Base-by-base conservation (phyloP, 1,140 invertebrate species). In the Heliothis virescens region DNA sequence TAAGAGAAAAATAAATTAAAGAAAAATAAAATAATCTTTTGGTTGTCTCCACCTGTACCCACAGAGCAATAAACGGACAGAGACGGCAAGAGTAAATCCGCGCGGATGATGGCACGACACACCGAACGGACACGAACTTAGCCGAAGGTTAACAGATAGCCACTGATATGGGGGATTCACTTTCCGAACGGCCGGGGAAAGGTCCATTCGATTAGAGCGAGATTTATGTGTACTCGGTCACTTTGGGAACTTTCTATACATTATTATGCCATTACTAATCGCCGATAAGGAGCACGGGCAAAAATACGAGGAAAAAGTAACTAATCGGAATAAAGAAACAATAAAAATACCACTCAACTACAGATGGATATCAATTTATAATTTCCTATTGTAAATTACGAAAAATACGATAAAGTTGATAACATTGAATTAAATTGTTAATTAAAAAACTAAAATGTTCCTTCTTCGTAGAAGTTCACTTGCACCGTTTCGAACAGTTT, bases 81-180 rank as follows among this genome's bases (percentile, higher is more conserved):
- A 62, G 41, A 75, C 5, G 57, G 41, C 67, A 74, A 41, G 16
- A 57, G 55, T 74, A 74, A 74, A 74, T 74, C 72, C 60, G 59
- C 47, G 9, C 41, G 57, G 72, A 75, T 60, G 72, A 50, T 60
- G 57, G 72, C 72, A 75, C 57, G 13, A 59, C 55, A 21, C 11
- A 48, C 47, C 72, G 72, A 74, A 11, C 72, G 34, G 29, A 57
- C 72, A 74, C 72, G 72, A 75, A 60, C 18, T 18, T 13, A 50
- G 41, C 72, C 72, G 72, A 60, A 75, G 57, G 55, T 75, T 75
- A 73, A 60, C 72, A 75, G 55, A 75, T 75, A 75, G 72, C 55
- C 16, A 59, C 72, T 57, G 72, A 75, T 75, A 75, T 59, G 29
- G 47, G 34, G 34, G 72, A 74, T 74, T 74, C 72, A 74, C 72